Base-by-base conservation (phyloP, 2,797 vertebrate species). In the Sebastes trivittatus region DNA sequence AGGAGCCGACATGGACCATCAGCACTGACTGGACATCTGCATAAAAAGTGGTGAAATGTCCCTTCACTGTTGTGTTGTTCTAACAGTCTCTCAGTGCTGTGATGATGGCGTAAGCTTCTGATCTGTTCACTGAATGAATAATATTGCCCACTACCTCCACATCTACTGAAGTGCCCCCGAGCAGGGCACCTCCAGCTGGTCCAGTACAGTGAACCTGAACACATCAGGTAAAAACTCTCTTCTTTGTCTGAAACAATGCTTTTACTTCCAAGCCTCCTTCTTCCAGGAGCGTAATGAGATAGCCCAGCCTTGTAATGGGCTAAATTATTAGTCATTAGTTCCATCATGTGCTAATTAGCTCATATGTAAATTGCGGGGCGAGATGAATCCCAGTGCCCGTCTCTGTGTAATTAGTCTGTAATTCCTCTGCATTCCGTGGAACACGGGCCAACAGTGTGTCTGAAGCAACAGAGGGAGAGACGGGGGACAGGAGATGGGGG, bases 401-500 rank as follows among this genome's bases (percentile, higher is more conserved):
- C 87, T 90, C 88, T 69, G 84, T 84, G 84, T 95, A 96, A 96
- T 96, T 96, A 96, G 94, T 88, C 87, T 93, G 87, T 90, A 92
- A 93, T 92, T 94, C 66, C 67, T 93, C 83, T 85, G 81, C 93
- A 93, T 93, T 84, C 78, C 85, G 83, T 79, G 91, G 88, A 93
- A 90, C 55, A 68, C 52, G 68, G 87, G 83, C 89, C 88, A 89
- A 70, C 81, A 88, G 67, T 87, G 88, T 58, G 85, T 78, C 75
- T 79, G 82, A 84, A 80, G 84, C 84, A 87, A 74, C 80, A 72
- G 69, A 77, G 84, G 87, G 88, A 83, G 81, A 83, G 84, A 79
- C 86, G 70, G 68, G 78, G 86, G 88, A 91, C 93, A 7, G 42
- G 42, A 16, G 38, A 16, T 14, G 38, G 38, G 38, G 38, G 78